Base-by-base conservation (phyloP, 2,888 invertebrate species). In the Cataglyphis livida region DNA sequence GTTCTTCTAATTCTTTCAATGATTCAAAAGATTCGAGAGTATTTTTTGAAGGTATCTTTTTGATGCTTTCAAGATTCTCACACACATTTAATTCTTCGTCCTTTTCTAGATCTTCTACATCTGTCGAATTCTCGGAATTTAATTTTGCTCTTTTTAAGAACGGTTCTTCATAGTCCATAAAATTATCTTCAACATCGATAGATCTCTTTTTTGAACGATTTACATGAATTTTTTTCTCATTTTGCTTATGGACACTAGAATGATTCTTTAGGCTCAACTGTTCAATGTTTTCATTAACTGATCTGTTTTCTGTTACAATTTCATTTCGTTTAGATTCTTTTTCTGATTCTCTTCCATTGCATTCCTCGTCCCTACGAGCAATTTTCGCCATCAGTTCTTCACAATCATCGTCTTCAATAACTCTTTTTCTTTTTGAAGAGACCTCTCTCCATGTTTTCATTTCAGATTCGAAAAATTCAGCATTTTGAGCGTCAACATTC, bases 401-500 rank as follows among this genome's bases (percentile, higher is more conserved):
- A 18, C 15, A 9, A 61, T 21, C 15, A 2, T 57, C 6, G 1
- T 59, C 38, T 3, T 59, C 76, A 32, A 38, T 5, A 0, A 4
- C 0, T 35, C 12, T 81, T 15, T 15, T 71, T 28, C 35, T 81
- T 21, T 61, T 66, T 28, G 21, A 44, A 25, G 25, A 57, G 10
- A 57, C 3, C 10, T 64, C 5, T 64, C 35, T 10, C n/a, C 3
- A 41, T n/a, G n/a, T n/a, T 32, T 83, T 38, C n/a, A 21, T 59
- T 51, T 61, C 65, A 38, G 65, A 6, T 57, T 21, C 51, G 10
- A 38, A 28, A 48, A 38, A 12, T 57, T 12, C 28, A 25, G 64
- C 18, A 9, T 62, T 71, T 5, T 84, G 25, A 71, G 54, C 48
- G 2, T 59, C 74, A 25, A 28, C 73, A 10, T 82, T 82, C 0